Base-by-base conservation (phyloP, 2,888 invertebrate genomes). In the Drosophila pegasa region DNA sequence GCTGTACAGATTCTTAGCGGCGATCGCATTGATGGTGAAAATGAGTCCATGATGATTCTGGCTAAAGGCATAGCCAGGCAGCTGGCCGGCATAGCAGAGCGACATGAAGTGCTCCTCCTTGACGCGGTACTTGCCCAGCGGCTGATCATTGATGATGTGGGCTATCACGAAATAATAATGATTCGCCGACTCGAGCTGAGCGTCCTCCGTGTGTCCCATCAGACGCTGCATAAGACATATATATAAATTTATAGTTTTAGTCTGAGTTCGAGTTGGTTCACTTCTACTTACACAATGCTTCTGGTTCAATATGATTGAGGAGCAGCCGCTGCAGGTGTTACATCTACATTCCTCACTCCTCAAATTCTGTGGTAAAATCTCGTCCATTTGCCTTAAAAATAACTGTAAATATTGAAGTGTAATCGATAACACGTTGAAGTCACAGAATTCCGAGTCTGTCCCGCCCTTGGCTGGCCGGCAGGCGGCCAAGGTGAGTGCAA, bases 331-430 rank as follows among this genome's bases (percentile, higher is more conserved):
- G 14, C 12, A 4, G 1, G 7, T 18, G 0, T 6, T 20, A 10
- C 12, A 2, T 0, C 10, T 27, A 1, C 25, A 2, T 9, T 8
- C 43, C 9, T n/a, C 20, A 8, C 47, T 31, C 16, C 3, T 12
- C 29, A 47, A 31, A 16, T 89, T 83, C 67, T 90, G 89, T 1
- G 95, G 94, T 47, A 96, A 94, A 51, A 97, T 95, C 78, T 96
- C 95, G 81, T 97, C 97, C 94, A 97, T 94, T 89, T 97, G 97
- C 76, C 97, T 93, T 8, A 98, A 93, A 91, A 97, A 97, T 45
- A 98, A 91, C 97, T 98, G 92, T 92, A 51, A 60, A 64, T 4
- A 38, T 31, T 31, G 14, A 18, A 7, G 3, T 50, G 14, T 29
- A 7, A 7, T 50, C 33, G 33, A 35, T 47, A n/a, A 8, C 16